Evolutionary conservation across 2,113 vertebrate genomes (phyloP), one percentile per base, ranked within the genome.

Genomic region (Macrotus californicus): DNA sequence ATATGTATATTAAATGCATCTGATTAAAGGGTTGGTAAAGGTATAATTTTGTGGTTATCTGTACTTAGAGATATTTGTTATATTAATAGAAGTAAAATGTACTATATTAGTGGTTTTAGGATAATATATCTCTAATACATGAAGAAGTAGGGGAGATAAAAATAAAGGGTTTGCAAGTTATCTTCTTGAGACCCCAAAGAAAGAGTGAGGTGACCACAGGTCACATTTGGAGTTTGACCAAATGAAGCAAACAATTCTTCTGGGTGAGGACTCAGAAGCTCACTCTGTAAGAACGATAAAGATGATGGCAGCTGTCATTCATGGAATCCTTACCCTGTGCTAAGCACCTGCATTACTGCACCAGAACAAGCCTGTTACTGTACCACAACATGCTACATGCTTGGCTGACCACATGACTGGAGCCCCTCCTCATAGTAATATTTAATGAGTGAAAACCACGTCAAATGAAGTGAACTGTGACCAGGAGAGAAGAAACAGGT

Each of bases 31-130:
- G 54, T 56, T 0, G 3, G 87, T n/a, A 82, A 88, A 93, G 81
- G 61, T n/a, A 66, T 76, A 95, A 89, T 96, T 70, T 87, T 69
- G 67, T 89, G 43, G 61, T 89, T 96, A 83, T 82, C 84, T 84
- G 70, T 72, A 89, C 54, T 81, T 48, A 56, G 66, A 95, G 87
- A 86, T 29, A 90, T 82, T 94, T 92, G 69, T 81, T 90, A 72
- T 15, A 9, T 84, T 87, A 81, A 80, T 1, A 24, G 31, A 91
- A 82, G 83, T 46, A 72, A 84, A 72, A 91, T 21, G 16, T 2
- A 80, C 69, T 46, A n/a, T 70, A 85, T 31, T 24, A 10, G n/a
- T 48, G 54, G 73, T 54, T 67, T 92, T 19, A 43, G 61, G 59
- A 66, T 52, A 73, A 81, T 13, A 12, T 7, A 22, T 14, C 85